Percentiles rank a stretch among this genome's conserved stretches.
Evolutionary conservation across 2,113 vertebrate genomes (phyloP).

Genomic region (Eupsittula cactorum): DNA sequence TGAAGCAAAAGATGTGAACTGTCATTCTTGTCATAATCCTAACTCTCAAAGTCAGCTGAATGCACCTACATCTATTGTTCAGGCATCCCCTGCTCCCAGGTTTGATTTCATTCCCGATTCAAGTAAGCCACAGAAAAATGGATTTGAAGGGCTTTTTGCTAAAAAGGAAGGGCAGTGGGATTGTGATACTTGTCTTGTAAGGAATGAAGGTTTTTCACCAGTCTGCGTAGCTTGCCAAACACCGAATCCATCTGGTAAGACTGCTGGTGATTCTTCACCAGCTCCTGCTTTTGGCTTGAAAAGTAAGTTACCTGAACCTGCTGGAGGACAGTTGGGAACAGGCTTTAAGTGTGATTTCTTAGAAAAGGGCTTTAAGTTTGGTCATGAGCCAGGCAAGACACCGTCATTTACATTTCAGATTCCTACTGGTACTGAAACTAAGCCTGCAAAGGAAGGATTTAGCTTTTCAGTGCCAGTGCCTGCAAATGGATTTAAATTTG

Average conservation of each 20-base stretch:
- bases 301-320: conserved; percentile 67
- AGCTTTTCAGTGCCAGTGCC: conserved; percentile 80
- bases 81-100: background rate
- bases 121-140: conserved; percentile 59
- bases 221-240: conserved; percentile 78
- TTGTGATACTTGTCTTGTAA: conserved; percentile 79
- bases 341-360: conserved; percentile 80
- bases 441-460: conserved; percentile 78
- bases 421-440: conserved; percentile 70
- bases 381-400: conserved; percentile 76
- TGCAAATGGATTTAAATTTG: conserved; percentile 87
- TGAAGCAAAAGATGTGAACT: conserved; percentile 72
- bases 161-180: conserved; percentile 88
- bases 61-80: background rate
- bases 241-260: conserved; percentile 78
- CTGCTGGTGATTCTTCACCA: conserved; percentile 46
- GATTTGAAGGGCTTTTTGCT: conserved; percentile 77
- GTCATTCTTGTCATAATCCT: conserved; percentile 75
- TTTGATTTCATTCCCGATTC: conserved; percentile 2
- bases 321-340: conserved; percentile 72
- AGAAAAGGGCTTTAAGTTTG: conserved; percentile 83
- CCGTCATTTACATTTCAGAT: conserved; percentile 79
- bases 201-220: conserved; percentile 76
- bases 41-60: conserved; percentile 41
- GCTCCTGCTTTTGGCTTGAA: conserved; percentile 75